Evolutionary conservation across 2,113 vertebrate genomes (phyloP).

Genomic region (Jaculus jaculus): DNA sequence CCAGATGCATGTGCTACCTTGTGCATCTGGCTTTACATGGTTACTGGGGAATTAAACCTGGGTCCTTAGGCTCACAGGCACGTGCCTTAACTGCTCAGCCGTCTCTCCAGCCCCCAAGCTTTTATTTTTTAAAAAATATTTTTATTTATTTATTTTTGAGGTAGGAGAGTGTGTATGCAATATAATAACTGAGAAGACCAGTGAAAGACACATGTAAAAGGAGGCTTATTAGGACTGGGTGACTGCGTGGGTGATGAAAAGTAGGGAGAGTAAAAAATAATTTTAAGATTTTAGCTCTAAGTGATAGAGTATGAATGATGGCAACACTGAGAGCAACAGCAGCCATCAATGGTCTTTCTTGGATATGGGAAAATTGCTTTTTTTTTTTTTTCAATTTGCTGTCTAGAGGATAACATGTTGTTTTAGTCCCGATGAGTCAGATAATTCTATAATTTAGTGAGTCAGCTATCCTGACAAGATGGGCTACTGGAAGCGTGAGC

Average conservation of each 20-base stretch:
- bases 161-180: too few relatives aligned
- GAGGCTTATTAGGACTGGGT: constrained; percentile 48
- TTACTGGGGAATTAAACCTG: too few relatives aligned
- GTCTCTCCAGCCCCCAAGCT: too few relatives aligned
- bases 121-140: too few relatives aligned
- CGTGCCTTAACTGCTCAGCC: too few relatives aligned
- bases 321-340: constrained; percentile 57
- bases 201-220: constrained; percentile 58
- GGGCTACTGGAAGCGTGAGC: constrained; percentile 47
- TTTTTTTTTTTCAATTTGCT: constrained; percentile 64
- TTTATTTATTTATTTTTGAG: too few relatives aligned
- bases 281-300: constrained; percentile 37
- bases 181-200: constrained; percentile 13
- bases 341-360: constrained; percentile 73
- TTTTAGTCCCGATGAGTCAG: constrained; percentile 58
- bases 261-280: constrained; percentile 48
- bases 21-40: too few relatives aligned
- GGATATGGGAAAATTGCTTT: constrained; percentile 66
- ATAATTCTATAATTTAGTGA: constrained; percentile 70
- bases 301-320: constrained; percentile 54
- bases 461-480: constrained; percentile 3
- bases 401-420: constrained; percentile 61
- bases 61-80: too few relatives aligned
- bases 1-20: too few relatives aligned
- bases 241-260: constrained; percentile 54